Evolutionary conservation across 2,113 vertebrate genomes (phyloP), one percentile per base, ranked within the genome.

Genomic region (Ammodramus savannarum): DNA sequence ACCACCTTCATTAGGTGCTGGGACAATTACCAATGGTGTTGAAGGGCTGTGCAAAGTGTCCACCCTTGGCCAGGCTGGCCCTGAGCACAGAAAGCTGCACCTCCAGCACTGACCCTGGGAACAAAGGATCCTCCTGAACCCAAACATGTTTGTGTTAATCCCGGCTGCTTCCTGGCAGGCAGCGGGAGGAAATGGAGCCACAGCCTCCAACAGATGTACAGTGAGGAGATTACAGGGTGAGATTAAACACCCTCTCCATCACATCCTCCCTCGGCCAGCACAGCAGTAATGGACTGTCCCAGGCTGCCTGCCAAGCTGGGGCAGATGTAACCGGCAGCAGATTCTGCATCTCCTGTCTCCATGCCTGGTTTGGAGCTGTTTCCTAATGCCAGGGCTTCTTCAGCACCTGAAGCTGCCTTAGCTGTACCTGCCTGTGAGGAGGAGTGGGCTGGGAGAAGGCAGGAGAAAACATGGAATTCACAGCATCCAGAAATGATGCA

Each of bases 161-260:
- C 92, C 0, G 65, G 90, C 92, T 41, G 94, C 90, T 96, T 96
- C 96, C 95, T 96, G 95, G 86, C 82, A 1, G 93, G 65, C 85
- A 41, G 68, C 2, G 3, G 85, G 96, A 95, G 95, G 95, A 96
- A 96, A 71, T 19, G 0, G 85, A 94, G 93, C 95, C 90, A 14
- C 68, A 86, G 59, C 96, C 95, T 95, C 85, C 6, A 93, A 72
- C 93, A 97, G 96, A 94, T 97, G 96, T 88, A 86, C 82, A 66
- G 95, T 59, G 95, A 90, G 92, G 95, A 94, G 94, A 94, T 97
- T 95, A 90, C 90, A 87, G 90, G 4, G 59, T 29, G 87, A 1
- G 62, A 93, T 94, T 91, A 93, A 95, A 92, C 85, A 96, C 95
- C 85, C 88, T 92, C 94, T 96, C 96, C 96, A 96, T 96, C 96